Base-by-base conservation (phyloP, 2,888 invertebrate genomes). In the Rhopalosiphum nymphaeae region DNA sequence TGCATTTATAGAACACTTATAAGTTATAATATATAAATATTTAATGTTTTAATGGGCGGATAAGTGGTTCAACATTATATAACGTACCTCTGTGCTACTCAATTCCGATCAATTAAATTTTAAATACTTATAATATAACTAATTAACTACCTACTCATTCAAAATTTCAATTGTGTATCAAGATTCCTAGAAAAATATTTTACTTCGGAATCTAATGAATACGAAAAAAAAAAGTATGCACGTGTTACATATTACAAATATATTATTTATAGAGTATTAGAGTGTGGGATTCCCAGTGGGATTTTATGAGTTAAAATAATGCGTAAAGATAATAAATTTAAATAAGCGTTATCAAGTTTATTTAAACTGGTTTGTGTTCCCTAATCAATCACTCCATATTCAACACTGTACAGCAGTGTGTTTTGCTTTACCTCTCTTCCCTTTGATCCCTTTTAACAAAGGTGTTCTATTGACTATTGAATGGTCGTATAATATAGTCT, bases 341-440 rank as follows among this genome's bases (percentile, higher is more conserved):
- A n/a, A 49, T 49, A 49, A 49, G 49, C 49, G 11, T 49, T 49
- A 49, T 49, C 49, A 1, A 11, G 49, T 1, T 49, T 49, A 13
- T 49, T 11, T 13, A 49, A 49, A 1, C 49, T 11, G 49, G 13
- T 49, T 11, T 49, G 49, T 49, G 49, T 13, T 49, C 49, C n/a
- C n/a, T 42, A 78, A 78, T 21, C 36, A 36, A 36, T 36, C 21
- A 78, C 9, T 36, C 11, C 36, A 21, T 36, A 36, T 36, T 16
- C 36, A 36, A 78, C 9, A 78, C 9, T 78, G 2, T 78, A 42
- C 21, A 46, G n/a, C 44, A 46, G n/a, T n/a, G n/a, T n/a, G n/a
- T n/a, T n/a, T 36, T 21, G 21, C 3, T 21, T 0, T 16, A 67
- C 16, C 67, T 36, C n/a, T 0, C 7, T n/a, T 4, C 0, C 1